phyloP scores from a whole-genome alignment of 64 coral and sea anemone species.

The Montipora sp. region DNA sequence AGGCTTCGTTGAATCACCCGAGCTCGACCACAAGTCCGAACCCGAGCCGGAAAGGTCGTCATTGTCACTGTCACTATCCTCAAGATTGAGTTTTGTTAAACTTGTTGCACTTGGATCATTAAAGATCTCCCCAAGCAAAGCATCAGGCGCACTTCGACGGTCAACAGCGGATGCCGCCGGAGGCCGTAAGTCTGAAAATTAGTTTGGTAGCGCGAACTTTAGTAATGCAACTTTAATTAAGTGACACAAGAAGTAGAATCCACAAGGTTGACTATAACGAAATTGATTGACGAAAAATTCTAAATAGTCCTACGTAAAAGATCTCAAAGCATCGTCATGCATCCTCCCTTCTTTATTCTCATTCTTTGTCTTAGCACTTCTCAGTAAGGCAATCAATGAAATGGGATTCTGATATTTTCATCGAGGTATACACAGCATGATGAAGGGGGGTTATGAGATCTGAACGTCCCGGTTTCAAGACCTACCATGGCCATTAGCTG shows the following conservation, averaged over 20 bases:
- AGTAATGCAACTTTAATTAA: not conserved
- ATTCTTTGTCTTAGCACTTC: too few relatives aligned
- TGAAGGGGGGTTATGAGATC: too few relatives aligned
- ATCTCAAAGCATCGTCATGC: too few relatives aligned
- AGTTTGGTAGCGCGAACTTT: constrained; percentile 8
- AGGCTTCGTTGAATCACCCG: constrained; percentile 67
- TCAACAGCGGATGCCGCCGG: constrained; percentile 65
- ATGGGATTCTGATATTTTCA: too few relatives aligned
- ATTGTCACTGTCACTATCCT: constrained; percentile 74
- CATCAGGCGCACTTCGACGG: constrained; percentile 91
- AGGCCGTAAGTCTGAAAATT: constrained; percentile 81
- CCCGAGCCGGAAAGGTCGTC: constrained; percentile 75
- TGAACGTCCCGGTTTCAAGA: too few relatives aligned
- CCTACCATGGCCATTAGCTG: too few relatives aligned
- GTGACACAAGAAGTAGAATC: not conserved
- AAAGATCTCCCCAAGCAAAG: constrained; percentile 90
- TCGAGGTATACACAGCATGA: too few relatives aligned
- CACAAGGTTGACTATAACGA: not conserved
- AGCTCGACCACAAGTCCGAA: constrained; percentile 80
- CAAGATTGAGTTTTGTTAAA: constrained; percentile 78
- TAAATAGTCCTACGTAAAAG: too few relatives aligned
- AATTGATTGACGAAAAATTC: not conserved
- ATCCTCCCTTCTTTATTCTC: too few relatives aligned
- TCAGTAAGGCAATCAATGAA: too few relatives aligned
- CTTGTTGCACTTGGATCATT: constrained; percentile 95